A percentile compares a stretch with the other conserved stretches of the same genome.
phyloP scores from a whole-genome alignment of 35 echinoderm and acorn worm species.

The Patiria miniata region DNA sequence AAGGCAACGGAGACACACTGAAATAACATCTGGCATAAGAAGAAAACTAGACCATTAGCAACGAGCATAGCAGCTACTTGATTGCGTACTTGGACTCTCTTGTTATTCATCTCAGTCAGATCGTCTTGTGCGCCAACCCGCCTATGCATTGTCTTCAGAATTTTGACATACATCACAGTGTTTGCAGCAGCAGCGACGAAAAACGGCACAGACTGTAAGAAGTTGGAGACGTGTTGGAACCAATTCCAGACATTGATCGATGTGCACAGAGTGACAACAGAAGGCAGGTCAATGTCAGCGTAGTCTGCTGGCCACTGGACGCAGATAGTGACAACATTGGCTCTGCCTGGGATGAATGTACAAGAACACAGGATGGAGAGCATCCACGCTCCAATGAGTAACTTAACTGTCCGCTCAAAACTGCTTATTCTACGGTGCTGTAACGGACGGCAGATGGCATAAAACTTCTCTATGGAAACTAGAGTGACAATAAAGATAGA shows the following conservation, averaged over 20 bases:
- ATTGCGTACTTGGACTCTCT: slow-evolving; percentile 35
- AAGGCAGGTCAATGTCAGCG: slow-evolving; percentile 22
- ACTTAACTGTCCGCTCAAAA: slow-evolving; percentile 39
- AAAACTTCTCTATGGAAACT: slow-evolving; percentile 53
- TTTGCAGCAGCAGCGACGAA: slow-evolving; percentile 35
- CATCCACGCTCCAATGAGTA: slow-evolving; percentile 24
- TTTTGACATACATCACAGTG: slow-evolving; percentile 19
- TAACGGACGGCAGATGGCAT: slow-evolving; percentile 69
- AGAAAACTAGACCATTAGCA: slow-evolving; percentile 60
- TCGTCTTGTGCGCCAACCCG: not conserved
- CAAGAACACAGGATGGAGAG: slow-evolving; percentile 9
- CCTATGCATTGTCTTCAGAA: slow-evolving; percentile 46
- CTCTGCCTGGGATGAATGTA: slow-evolving; percentile 35
- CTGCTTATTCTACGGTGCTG: slow-evolving; percentile 44
- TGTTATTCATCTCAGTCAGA: not conserved
- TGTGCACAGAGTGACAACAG: slow-evolving; percentile 1
- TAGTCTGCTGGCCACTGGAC: slow-evolving; percentile 40
- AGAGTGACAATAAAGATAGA: slow-evolving; percentile 60
- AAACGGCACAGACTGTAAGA: slow-evolving; percentile 41
- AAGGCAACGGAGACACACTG: slow-evolving; percentile 7
- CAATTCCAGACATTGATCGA: not conserved
- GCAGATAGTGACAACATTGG: not conserved
- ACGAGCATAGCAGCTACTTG: slow-evolving; percentile 72
- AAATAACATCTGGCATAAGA: slow-evolving; percentile 28
- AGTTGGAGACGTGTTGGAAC: slow-evolving; percentile 9